Percentiles rank a stretch among this genome's conserved stretches.
Conservation (phyloP, 1,140 invertebrate species). For the Drosophila nannoptera region DNA sequence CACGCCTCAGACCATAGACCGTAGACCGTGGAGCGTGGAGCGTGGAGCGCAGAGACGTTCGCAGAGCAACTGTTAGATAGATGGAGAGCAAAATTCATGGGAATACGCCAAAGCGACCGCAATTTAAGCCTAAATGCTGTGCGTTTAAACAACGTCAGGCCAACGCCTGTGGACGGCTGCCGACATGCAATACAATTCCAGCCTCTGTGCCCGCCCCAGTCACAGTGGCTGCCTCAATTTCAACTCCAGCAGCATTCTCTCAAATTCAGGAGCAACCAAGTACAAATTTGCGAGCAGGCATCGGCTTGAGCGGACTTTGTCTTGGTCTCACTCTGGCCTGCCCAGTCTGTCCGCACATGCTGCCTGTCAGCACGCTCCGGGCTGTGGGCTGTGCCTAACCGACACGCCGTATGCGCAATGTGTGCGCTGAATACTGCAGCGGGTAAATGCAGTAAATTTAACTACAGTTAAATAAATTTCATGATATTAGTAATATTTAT, state of each 20-base stretch:
- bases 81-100: constrained; percentile 55
- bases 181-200: constrained; percentile 53
- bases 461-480: constrained; percentile 74
- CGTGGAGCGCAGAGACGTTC: too few relatives aligned
- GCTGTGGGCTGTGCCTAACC: constrained; percentile 45
- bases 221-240: background rate
- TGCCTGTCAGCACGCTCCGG: constrained; percentile 63
- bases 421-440: constrained; percentile 27
- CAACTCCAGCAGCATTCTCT: constrained; percentile 26
- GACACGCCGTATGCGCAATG: constrained; percentile 67
- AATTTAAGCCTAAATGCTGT: constrained; percentile 76
- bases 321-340: constrained; percentile 8
- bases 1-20: constrained; percentile 24
- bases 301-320: constrained; percentile 10
- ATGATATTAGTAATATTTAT: constrained; percentile 77
- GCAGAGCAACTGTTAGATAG: constrained; percentile 12
- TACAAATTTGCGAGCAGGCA: constrained; percentile 57
- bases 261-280: constrained; percentile 64
- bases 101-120: constrained; percentile 58
- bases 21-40: too few relatives aligned
- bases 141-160: constrained; percentile 65
- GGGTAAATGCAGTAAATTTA: constrained; percentile 65
- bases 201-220: background rate
- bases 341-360: constrained; percentile 15
- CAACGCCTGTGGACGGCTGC: constrained; percentile 47